Evolutionary conservation across 2,797 vertebrate species (phyloP).

Genomic region (Otolemur crassicaudatus): DNA sequence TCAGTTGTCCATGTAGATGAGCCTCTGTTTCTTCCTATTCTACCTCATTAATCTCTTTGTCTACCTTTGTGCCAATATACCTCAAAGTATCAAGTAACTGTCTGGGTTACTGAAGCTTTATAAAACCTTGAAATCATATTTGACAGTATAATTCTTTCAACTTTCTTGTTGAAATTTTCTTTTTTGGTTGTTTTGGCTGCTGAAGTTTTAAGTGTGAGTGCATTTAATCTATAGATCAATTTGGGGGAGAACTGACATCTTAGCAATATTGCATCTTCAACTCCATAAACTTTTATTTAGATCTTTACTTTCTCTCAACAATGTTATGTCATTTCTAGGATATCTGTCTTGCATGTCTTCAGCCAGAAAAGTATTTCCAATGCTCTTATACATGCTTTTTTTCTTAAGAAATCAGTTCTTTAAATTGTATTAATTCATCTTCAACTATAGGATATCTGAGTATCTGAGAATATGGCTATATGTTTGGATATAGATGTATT

Average conservation of each 20-base stretch:
- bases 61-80: background rate
- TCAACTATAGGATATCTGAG: constrained; percentile 64
- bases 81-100: background rate
- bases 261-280: constrained; percentile 15
- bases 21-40: background rate
- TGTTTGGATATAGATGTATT: constrained; percentile 65
- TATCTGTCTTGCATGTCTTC: background rate
- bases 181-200: constrained; percentile 28
- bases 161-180: background rate
- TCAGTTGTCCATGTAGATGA: background rate
- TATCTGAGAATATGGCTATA: constrained; percentile 65
- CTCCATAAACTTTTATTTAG: background rate
- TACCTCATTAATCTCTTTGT: background rate
- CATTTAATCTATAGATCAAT: background rate
- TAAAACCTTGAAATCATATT: constrained; percentile 43
- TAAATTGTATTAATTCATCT: constrained; percentile 66
- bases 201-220: constrained; percentile 14
- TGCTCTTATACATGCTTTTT: constrained; percentile 66
- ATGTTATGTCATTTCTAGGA: background rate
- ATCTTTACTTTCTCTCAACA: constrained; percentile 3
- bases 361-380: constrained; percentile 21
- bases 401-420: constrained; percentile 72
- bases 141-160: background rate
- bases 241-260: background rate
- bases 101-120: background rate